These are phyloP conservation scores for Xylocopa sonorina DNA, from an alignment of 1,140 invertebrate species.

Conservation along the genomic window DNA sequence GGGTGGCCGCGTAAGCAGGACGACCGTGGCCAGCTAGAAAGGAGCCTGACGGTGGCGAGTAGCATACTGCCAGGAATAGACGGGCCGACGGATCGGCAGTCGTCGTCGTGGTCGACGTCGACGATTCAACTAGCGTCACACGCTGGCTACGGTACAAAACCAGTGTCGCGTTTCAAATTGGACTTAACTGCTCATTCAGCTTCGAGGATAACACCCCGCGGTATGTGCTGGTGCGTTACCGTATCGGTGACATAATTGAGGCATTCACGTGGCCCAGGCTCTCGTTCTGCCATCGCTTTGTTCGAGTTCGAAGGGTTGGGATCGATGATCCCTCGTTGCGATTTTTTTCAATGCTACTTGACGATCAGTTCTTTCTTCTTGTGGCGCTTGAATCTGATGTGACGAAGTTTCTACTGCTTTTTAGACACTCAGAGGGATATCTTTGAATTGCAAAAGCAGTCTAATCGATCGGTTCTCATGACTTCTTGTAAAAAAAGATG, in stretches of 20 bases:
- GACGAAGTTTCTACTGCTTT: too few species aligned
- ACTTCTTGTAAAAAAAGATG: too few species aligned
- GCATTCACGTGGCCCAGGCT: neutral
- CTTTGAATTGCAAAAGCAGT: too few species aligned
- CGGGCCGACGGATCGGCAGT: slow-evolving; percentile 70
- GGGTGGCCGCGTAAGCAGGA: too few species aligned
- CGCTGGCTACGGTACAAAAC: slow-evolving; percentile 55
- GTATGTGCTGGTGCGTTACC: neutral
- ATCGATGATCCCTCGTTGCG: neutral
- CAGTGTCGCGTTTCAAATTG: slow-evolving; percentile 63
- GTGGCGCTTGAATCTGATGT: too few species aligned
- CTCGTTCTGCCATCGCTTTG: neutral
- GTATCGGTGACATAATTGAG: slow-evolving; percentile 38
- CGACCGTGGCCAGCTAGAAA: slow-evolving; percentile 58
- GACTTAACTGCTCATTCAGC: slow-evolving; percentile 65
- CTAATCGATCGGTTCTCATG: too few species aligned
- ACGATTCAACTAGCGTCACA: slow-evolving; percentile 64
- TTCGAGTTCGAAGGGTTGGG: neutral
- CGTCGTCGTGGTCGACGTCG: slow-evolving; percentile 58
- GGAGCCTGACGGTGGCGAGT: slow-evolving; percentile 72
- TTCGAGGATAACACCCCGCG: slow-evolving; percentile 53
- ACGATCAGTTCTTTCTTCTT: too few species aligned
- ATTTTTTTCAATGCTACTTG: too few species aligned
- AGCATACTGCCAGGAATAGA: slow-evolving; percentile 80
- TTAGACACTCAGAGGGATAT: too few species aligned